These are phyloP conservation scores for Synergus itoensis DNA, from an alignment of 2,888 invertebrate species.

Conservation along the genomic window DNA sequence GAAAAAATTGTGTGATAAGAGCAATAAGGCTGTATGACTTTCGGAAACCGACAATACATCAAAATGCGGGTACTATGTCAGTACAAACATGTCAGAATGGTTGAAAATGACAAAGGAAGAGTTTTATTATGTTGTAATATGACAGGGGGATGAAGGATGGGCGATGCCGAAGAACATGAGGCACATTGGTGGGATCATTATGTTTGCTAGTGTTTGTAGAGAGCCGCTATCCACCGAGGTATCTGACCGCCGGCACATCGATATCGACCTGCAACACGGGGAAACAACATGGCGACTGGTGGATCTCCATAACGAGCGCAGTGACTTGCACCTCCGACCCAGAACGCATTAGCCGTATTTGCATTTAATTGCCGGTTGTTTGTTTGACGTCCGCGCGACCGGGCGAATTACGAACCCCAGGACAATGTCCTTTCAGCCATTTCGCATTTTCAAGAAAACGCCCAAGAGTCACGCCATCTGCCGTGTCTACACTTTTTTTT, in stretches of 20 bases:
- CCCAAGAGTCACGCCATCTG: constrained; percentile 46
- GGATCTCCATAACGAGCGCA: constrained; percentile 73
- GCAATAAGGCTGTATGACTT: neutral
- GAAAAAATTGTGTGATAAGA: neutral
- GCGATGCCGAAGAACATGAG: constrained; percentile 3
- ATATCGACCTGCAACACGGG: constrained; percentile 63
- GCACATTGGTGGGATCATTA: constrained; percentile 45
- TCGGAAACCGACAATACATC: neutral
- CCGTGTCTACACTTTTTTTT: constrained; percentile 9
- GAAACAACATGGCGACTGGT: constrained; percentile 72
- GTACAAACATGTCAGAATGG: constrained; percentile 28
- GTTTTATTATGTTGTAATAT: constrained; percentile 40
- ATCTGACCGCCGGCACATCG: constrained; percentile 59
- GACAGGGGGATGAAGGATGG: constrained; percentile 35
- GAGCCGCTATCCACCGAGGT: constrained; percentile 51
- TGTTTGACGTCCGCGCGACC: constrained; percentile 73
- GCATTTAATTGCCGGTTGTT: constrained; percentile 77
- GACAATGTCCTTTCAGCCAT: constrained; percentile 48
- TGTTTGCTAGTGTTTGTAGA: constrained; percentile 53
- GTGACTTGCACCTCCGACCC: constrained; percentile 74
- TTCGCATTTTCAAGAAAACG: constrained; percentile 49
- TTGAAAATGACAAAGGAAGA: constrained; percentile 39
- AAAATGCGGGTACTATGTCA: constrained; percentile 3
- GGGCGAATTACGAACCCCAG: constrained; percentile 63
- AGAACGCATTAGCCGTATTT: constrained; percentile 77